A percentile compares a stretch with the other conserved stretches of the same genome.
Evolutionary conservation across 2,797 vertebrate species (phyloP).

Genomic region (Okamejei kenojei): DNA sequence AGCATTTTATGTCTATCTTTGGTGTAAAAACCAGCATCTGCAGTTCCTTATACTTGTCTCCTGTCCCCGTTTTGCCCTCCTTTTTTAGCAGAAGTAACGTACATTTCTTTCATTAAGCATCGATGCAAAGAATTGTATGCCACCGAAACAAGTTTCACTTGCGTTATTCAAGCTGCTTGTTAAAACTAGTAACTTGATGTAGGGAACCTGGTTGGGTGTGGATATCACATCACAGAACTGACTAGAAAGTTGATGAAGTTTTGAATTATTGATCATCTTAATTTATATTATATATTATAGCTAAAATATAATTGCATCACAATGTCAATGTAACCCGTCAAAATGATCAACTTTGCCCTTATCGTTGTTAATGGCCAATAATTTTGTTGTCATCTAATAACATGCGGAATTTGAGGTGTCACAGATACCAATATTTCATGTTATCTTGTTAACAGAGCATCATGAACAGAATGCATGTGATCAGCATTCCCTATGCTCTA

Average conservation of each 20-base stretch:
- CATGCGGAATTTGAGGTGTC: neutral
- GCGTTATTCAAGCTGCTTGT: neutral
- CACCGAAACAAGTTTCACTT: too few relatives aligned
- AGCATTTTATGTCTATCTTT: too few relatives aligned
- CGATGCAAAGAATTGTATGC: neutral
- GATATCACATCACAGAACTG: neutral
- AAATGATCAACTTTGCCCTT: neutral
- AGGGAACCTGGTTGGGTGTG: neutral
- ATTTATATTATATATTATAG: too few relatives aligned
- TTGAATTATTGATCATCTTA: neutral
- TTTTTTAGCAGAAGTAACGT: too few relatives aligned
- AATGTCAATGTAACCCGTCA: neutral
- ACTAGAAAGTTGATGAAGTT: neutral
- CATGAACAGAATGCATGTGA: conserved; percentile 89
- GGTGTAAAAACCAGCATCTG: too few relatives aligned
- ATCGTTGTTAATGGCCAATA: neutral
- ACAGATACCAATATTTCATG: neutral
- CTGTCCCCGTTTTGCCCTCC: too few relatives aligned
- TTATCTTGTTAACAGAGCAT: conserved; percentile 66
- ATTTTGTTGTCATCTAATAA: neutral
- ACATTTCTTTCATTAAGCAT: neutral
- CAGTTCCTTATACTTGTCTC: too few relatives aligned
- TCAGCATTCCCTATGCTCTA: conserved; percentile 89
- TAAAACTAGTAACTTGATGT: neutral
- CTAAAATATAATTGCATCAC: too few relatives aligned